A percentile compares a stretch with the other conserved stretches of the same genome.
Evolutionary conservation across 1,140 invertebrate species (phyloP).

Genomic region (Aphis gossypii): DNA sequence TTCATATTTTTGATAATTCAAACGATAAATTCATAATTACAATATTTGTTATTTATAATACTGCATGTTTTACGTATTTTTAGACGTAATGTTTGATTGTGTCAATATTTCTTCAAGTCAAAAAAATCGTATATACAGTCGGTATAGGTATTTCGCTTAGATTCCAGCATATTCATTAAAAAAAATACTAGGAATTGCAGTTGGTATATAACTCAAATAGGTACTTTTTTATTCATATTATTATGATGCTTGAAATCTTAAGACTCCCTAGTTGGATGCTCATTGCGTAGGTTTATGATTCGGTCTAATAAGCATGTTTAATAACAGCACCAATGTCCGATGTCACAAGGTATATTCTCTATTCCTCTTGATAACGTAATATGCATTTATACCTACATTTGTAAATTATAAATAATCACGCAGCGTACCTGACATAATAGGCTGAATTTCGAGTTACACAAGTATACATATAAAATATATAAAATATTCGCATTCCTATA

Average conservation of each 20-base stretch:
- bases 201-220: not conserved
- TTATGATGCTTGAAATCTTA: constrained; percentile 10
- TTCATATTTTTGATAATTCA: not conserved
- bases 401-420: not conserved
- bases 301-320: constrained; percentile 32
- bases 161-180: not conserved
- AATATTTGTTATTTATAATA: not conserved
- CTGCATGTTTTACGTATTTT: not conserved
- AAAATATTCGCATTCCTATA: not conserved
- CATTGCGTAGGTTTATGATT: constrained; percentile 24
- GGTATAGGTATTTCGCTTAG: not conserved
- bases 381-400: not conserved
- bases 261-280: not conserved
- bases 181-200: not conserved
- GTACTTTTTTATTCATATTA: not conserved
- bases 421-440: not conserved
- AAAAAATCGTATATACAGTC: not conserved
- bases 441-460: not conserved
- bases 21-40: not conserved
- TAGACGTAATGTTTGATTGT: not conserved
- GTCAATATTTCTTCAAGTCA: not conserved
- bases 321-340: constrained; percentile 31
- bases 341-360: constrained; percentile 37
- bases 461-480: not conserved
- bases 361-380: not conserved